Evolutionary conservation across 64 coral and sea anemone genomes (phyloP).

Genomic region (Dendrophyllia cribrosa): DNA sequence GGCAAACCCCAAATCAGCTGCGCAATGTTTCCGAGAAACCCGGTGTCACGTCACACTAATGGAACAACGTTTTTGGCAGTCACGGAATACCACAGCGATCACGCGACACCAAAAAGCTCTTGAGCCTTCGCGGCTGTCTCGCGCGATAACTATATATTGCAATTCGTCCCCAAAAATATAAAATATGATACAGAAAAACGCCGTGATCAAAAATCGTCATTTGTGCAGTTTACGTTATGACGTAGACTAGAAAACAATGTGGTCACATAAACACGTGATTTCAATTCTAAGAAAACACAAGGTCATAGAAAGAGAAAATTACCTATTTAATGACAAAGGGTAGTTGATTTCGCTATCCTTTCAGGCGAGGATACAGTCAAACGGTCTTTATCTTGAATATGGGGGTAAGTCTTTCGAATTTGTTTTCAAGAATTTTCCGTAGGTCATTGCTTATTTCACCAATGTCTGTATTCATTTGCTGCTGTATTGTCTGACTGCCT

Average conservation of each 20-base stretch:
- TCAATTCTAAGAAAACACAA: neutral
- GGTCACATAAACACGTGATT: neutral
- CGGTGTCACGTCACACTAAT: neutral
- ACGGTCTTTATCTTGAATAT: too few species aligned
- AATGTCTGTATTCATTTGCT: too few species aligned
- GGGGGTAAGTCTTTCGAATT: too few species aligned
- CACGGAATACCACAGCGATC: neutral
- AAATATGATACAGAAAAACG: neutral
- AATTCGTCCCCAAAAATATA: neutral
- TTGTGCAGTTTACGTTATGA: neutral
- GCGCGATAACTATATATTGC: too few species aligned
- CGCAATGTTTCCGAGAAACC: conserved; percentile 6
- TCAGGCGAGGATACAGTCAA: too few species aligned
- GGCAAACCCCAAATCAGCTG: neutral
- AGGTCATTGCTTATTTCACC: too few species aligned
- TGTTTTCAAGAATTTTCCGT: too few species aligned
- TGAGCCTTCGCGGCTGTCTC: too few species aligned
- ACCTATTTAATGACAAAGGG: neutral
- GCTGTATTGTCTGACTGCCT: too few species aligned
- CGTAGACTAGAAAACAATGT: neutral
- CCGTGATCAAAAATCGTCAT: neutral
- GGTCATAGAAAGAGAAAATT: neutral
- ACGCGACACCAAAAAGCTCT: too few species aligned
- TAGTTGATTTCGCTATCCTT: too few species aligned
- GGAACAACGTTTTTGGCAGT: neutral